Evolutionary conservation across 2,888 invertebrate genomes (phyloP).

Genomic region (Apodemia zela): DNA sequence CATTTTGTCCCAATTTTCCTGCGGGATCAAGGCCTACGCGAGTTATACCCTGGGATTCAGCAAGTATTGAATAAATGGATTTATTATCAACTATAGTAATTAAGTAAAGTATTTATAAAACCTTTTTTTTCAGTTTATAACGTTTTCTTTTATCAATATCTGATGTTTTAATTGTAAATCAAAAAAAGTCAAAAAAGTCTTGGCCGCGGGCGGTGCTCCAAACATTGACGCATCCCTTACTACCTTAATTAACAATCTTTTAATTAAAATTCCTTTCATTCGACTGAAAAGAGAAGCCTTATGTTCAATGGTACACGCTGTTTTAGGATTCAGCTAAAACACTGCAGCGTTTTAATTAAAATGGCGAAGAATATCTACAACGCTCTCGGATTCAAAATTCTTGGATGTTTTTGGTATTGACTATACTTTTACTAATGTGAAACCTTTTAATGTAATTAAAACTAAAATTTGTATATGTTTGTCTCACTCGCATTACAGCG

Average conservation of each 20-base stretch:
- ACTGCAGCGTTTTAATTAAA: conserved; percentile 33
- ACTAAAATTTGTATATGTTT: no score
- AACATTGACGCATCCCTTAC: conserved; percentile 46
- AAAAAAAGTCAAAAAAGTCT: conserved; percentile 31
- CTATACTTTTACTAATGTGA: no score
- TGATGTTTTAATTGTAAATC: conserved; percentile 24
- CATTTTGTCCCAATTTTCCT: no score
- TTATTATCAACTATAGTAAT: no score
- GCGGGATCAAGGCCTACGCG: no score
- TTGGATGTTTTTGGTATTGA: no score
- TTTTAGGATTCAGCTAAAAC: not conserved
- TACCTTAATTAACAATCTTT: conserved; percentile 66
- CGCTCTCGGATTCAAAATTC: not conserved
- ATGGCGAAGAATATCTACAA: conserved; percentile 14
- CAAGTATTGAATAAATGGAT: no score
- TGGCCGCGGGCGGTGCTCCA: conserved; percentile 38
- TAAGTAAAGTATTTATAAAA: no score
- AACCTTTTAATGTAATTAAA: no score
- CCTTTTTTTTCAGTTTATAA: not conserved
- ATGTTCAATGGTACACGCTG: conserved; percentile 19
- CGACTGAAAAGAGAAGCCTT: conserved; percentile 44
- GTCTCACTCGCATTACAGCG: no score
- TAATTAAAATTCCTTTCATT: conserved; percentile 76
- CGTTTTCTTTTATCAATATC: not conserved
- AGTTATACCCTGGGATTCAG: no score